phyloP scores from a whole-genome alignment of 92 coral and sea anemone genomes.

The Plumapathes pennacea region DNA sequence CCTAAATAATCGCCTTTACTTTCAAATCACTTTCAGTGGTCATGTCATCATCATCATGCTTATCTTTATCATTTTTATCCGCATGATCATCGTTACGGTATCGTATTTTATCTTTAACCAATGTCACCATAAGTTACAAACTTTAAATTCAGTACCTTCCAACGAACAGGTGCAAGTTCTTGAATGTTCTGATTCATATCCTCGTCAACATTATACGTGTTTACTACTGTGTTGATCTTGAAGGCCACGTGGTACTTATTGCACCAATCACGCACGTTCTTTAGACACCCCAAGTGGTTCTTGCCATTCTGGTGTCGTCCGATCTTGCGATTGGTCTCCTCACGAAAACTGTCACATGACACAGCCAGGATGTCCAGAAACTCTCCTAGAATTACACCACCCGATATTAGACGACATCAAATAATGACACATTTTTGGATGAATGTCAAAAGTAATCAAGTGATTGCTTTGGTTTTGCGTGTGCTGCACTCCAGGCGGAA shows the following conservation, averaged over 20 bases:
- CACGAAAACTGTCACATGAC: slow-evolving; percentile 85
- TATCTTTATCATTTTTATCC: too few relatives aligned
- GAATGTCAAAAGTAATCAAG: too few relatives aligned
- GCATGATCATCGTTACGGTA: too few relatives aligned
- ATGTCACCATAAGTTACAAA: too few relatives aligned
- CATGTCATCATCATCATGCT: too few relatives aligned
- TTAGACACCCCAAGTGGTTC: slow-evolving; percentile 49
- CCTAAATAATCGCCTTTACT: too few relatives aligned
- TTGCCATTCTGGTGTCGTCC: slow-evolving; percentile 70
- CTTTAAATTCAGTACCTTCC: slow-evolving; percentile 87
- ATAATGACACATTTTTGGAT: too few relatives aligned
- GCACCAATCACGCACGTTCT: slow-evolving; percentile 72
- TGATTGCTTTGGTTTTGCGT: too few relatives aligned
- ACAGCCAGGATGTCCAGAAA: slow-evolving; percentile 80
- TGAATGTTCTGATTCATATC: slow-evolving; percentile 62
- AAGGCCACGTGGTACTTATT: slow-evolving; percentile 67
- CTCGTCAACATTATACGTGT: slow-evolving; percentile 55
- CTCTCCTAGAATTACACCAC: slow-evolving; percentile 55
- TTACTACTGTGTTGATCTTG: slow-evolving; percentile 80
- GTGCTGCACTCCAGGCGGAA: too few relatives aligned
- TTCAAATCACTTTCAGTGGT: too few relatives aligned
- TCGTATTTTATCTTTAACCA: too few relatives aligned
- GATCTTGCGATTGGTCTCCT: slow-evolving; percentile 61
- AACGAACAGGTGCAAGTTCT: slow-evolving; percentile 67
- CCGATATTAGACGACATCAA: too few relatives aligned